Percentiles rank a stretch among this genome's conserved stretches.
Conservation (phyloP, 2,113 vertebrate genomes). For the Cavia aperea region DNA sequence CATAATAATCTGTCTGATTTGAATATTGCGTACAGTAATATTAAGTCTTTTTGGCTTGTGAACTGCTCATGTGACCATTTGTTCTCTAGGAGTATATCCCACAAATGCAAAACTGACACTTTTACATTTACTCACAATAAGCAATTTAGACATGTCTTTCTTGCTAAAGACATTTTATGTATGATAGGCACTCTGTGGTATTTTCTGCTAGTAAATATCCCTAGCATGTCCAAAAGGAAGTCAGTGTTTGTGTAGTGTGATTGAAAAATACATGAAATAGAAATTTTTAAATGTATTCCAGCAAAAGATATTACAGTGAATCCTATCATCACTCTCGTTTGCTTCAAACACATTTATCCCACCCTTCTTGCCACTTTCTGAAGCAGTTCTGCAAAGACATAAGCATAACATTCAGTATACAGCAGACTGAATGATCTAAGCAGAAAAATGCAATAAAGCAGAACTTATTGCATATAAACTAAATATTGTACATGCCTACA, state of each 20-base stretch:
- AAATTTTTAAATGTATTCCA: background rate
- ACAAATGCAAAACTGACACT: background rate
- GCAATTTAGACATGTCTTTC: background rate
- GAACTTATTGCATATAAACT: background rate
- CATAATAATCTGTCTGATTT: background rate
- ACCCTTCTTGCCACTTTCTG: background rate
- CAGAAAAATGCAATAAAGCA: background rate
- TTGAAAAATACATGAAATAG: background rate
- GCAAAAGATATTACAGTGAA: background rate
- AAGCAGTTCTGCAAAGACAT: background rate
- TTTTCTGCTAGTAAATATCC: background rate
- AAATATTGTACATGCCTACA: background rate
- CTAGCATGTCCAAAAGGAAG: background rate
- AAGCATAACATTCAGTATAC: background rate
- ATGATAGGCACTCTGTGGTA: background rate
- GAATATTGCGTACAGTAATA: background rate
- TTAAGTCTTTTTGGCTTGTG: background rate
- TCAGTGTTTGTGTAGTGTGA: background rate
- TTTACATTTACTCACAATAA: background rate
- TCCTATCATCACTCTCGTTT: background rate
- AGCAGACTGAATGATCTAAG: background rate
- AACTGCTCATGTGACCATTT: background rate
- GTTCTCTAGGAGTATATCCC: background rate
- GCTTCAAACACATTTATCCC: background rate
- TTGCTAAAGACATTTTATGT: background rate